Conservation (phyloP, 2,888 invertebrate species). For the Pycnomerus fuliginosus region DNA sequence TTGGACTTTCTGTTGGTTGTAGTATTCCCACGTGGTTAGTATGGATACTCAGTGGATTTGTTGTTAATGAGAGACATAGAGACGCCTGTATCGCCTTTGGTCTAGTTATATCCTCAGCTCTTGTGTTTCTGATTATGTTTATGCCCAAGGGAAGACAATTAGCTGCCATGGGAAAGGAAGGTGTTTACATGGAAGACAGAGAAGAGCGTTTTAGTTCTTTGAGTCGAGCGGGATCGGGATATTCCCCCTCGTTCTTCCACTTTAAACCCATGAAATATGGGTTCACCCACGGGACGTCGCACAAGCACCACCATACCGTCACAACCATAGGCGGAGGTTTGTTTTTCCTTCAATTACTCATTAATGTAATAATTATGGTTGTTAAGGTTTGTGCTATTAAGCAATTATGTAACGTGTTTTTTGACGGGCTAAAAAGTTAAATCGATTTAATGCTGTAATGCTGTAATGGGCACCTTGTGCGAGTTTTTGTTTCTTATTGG, state of each 20-base stretch:
- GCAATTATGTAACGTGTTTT: too few species aligned
- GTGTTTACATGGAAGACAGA: slow-evolving; percentile 76
- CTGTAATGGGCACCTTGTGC: too few species aligned
- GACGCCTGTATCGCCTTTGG: slow-evolving; percentile 91
- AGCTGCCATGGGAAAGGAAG: slow-evolving; percentile 89
- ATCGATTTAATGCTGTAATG: too few species aligned
- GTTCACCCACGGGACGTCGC: slow-evolving; percentile 32
- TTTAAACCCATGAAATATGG: slow-evolving; percentile 86
- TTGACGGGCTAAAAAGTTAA: too few species aligned
- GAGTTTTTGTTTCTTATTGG: too few species aligned
- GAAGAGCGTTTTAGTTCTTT: slow-evolving; percentile 82
- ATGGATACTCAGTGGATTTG: slow-evolving; percentile 81
- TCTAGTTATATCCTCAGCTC: slow-evolving; percentile 77
- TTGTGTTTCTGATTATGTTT: slow-evolving; percentile 91
- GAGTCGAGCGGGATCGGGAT: slow-evolving; percentile 75
- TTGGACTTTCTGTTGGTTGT: slow-evolving; percentile 83
- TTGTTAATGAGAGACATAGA: slow-evolving; percentile 74
- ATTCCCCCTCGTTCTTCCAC: slow-evolving; percentile 90
- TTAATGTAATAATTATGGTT: too few species aligned
- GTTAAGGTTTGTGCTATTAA: too few species aligned
- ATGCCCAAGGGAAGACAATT: slow-evolving; percentile 89
- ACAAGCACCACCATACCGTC: slow-evolving; percentile 44
- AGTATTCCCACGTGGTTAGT: slow-evolving; percentile 85
- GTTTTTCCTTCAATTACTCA: slow-evolving; percentile 8
- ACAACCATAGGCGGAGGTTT: slow-evolving; percentile 48